These are phyloP conservation scores for Cosmia trapezina DNA, from an alignment of 2,888 invertebrate species.

Conservation along the genomic window DNA sequence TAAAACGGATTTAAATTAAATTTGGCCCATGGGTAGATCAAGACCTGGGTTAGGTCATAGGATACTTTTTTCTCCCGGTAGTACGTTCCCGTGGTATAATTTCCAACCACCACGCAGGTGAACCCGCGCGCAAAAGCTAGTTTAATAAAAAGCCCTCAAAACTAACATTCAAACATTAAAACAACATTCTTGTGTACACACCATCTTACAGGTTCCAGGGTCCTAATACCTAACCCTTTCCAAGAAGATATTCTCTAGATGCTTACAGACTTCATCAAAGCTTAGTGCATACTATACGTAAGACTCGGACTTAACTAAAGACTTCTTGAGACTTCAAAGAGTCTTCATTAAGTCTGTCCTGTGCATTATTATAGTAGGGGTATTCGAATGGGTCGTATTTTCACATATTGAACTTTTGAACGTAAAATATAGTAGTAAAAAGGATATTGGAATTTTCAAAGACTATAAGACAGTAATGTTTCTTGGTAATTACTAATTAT, in stretches of 20 bases:
- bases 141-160: too few species aligned
- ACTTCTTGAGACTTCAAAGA: constrained; percentile 30
- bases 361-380: constrained; percentile 23
- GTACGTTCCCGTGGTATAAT: too few species aligned
- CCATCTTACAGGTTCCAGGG: neutral
- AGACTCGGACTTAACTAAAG: constrained; percentile 44
- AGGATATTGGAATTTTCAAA: neutral
- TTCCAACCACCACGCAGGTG: too few species aligned
- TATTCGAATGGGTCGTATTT: constrained; percentile 14
- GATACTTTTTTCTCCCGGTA: too few species aligned
- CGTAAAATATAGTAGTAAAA: neutral
- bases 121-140: too few species aligned
- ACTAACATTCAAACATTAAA: neutral
- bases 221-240: constrained; percentile 26
- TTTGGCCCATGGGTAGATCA: too few species aligned
- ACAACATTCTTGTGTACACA: neutral
- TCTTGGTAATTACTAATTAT: constrained; percentile 1
- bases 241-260: constrained; percentile 7
- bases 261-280: constrained; percentile 39
- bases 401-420: constrained; percentile 21
- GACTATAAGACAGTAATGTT: neutral
- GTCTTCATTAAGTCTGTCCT: constrained; percentile 47
- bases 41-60: too few species aligned
- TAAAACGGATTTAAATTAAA: too few species aligned
- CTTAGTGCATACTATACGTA: constrained; percentile 49